A percentile compares a stretch with the other conserved stretches of the same genome.
Conservation (phyloP, 2,113 vertebrate genomes). For the Saguinus midas region DNA sequence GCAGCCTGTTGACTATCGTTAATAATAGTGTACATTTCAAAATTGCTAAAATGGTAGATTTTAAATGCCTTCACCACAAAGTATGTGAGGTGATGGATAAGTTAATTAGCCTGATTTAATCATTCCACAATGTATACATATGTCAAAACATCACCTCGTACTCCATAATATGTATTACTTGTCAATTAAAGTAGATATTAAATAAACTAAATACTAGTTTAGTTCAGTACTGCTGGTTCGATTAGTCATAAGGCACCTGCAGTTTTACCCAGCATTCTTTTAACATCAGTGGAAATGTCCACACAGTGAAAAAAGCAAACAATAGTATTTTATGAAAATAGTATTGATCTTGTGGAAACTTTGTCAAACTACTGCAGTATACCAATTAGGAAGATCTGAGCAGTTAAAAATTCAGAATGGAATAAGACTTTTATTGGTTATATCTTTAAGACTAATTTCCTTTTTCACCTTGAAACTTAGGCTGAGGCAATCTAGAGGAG, state of each 20-base stretch:
- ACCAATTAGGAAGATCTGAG: neutral
- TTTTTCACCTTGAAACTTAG: neutral
- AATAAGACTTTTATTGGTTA: neutral
- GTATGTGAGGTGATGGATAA: neutral
- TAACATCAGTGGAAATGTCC: neutral
- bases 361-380: neutral
- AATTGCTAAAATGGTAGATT: neutral
- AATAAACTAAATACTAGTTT: neutral
- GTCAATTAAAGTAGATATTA: neutral
- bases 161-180: neutral
- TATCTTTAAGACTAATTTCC: neutral
- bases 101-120: neutral
- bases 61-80: neutral
- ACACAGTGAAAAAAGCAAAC: neutral
- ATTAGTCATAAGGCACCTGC: neutral
- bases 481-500: neutral
- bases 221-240: neutral
- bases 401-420: neutral
- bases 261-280: neutral
- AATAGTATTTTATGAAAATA: neutral
- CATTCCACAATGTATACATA: neutral
- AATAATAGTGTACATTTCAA: neutral
- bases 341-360: neutral
- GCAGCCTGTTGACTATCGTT: neutral
- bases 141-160: neutral